Base-by-base conservation (phyloP, 2,888 invertebrate genomes). In the Protonemura montana region DNA sequence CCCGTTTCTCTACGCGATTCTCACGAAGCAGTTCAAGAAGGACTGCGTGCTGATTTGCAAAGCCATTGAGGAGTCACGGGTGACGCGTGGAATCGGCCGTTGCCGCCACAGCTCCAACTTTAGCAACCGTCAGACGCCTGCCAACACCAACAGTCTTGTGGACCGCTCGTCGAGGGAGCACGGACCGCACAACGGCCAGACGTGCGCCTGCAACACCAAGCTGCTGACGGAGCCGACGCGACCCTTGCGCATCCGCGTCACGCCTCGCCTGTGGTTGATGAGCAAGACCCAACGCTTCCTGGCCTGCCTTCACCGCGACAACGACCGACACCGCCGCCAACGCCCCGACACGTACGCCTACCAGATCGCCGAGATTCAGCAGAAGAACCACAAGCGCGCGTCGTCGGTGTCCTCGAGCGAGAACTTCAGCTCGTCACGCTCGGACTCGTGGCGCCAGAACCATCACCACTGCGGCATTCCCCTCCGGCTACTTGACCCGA, bases 1-100 rank as follows among this genome's bases (percentile, higher is more conserved):
- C 92, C 99, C 99, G 0, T 99, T 99, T 91, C 94, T 99, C 35
- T 99, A 99, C 91, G 99, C 99, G 85, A 98, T 99, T 89, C 95
- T 99, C 90, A 99, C 99, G 7, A 98, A 99, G 91, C 98, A 98
- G 91, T 98, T 98, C 91, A 98, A 98, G 92, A 98, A 98, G 92
- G 98, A 99, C 92, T 98, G 98, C 92, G 97, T 98, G 1, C 95
- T 97, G 91, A 96, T 98, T 87, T 98, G 98, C 92, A 98, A 98
- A 91, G 97, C 98, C 27, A 97, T 99, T 89, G 98, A 99, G 91
- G 98, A 98, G 92, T 97, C 97, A 76, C 93, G 98, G 84, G 98
- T 98, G 16, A 97, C 97, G 2, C 93, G 97, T 87, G 97, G 97
- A 86, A 97, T 97, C 89, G 97, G 97, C 21, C 93, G 97, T 88